These are phyloP conservation scores for Chaetorhynchus papuensis DNA, from an alignment of 2,113 vertebrate species.

Conservation along the genomic window DNA sequence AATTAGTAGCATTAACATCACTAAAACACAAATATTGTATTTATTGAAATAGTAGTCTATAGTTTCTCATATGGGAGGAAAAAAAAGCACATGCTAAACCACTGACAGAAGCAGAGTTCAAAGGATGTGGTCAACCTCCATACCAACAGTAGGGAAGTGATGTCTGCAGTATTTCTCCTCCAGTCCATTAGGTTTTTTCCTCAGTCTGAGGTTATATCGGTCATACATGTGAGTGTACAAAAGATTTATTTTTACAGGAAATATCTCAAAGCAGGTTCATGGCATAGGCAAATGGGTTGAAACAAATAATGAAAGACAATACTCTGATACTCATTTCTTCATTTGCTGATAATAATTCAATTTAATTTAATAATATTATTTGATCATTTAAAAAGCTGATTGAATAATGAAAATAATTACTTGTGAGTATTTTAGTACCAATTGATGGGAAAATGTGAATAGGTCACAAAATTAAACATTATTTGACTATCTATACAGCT, in stretches of 20 bases:
- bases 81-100: neutral
- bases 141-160: neutral
- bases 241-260: neutral
- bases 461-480: conserved; percentile 37
- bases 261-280: neutral
- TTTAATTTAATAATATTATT: conserved; percentile 10
- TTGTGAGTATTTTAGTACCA: neutral
- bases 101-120: neutral
- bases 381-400: neutral
- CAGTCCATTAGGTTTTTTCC: neutral
- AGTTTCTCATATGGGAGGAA: neutral
- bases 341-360: neutral
- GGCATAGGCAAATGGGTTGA: neutral
- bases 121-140: neutral
- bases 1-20: neutral
- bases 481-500: conserved; percentile 41
- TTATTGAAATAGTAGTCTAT: neutral
- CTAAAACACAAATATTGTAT: neutral
- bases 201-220: neutral
- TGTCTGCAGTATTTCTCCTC: neutral
- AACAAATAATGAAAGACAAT: neutral
- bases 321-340: neutral
- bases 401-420: conserved; percentile 42
- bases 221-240: neutral
- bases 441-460: conserved; percentile 16